Evolutionary conservation across 2,888 invertebrate species (phyloP), one percentile per base, ranked within the genome.

Genomic region (Steinernema scapterisci): DNA sequence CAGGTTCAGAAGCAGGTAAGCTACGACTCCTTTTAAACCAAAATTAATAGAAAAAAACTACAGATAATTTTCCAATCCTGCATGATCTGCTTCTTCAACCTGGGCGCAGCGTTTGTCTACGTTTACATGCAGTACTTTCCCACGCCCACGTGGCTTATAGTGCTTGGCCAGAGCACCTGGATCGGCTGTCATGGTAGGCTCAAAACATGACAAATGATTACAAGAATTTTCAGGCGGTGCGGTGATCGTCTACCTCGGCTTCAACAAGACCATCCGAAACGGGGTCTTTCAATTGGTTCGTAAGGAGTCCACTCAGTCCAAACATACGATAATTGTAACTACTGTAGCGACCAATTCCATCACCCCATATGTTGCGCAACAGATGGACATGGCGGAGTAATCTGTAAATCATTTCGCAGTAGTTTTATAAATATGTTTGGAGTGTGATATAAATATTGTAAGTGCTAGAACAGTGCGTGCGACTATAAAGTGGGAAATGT

Each of bases 201-300:
- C 51, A 16, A 51, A 51, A 7, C 51, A 51, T 6, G n/a, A 19
- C 11, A 51, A 51, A 51, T 6, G 11, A 51, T 16, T 54, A 21
- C 2, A 54, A 5, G 54, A 54, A 54, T 6, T 21, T 54, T 11
- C 13, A 54, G 54, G 54, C 5, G 54, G 54, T 54, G 54, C 73
- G n/a, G 73, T 25, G 5, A 70, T 70, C 13, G 73, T 73, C 23
- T 73, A 73, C 43, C 56, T 73, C 7, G n/a, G 31, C 19, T 73
- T 73, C 23, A 73, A 73, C 43, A 56, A n/a, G 13, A 73, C 73
- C 38, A 73, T 73, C 38, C 54, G 56, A 1, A 13, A 27, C 25
- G 54, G 25, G 3, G 54, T 54, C 5, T 3, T 54, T 13, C 19
- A 19, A 54, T 5, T 54, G 9, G 19, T 51, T 19, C 19, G 19